phyloP scores from a whole-genome alignment of 2,113 vertebrate genomes.

The Xenopus tropicalis region DNA sequence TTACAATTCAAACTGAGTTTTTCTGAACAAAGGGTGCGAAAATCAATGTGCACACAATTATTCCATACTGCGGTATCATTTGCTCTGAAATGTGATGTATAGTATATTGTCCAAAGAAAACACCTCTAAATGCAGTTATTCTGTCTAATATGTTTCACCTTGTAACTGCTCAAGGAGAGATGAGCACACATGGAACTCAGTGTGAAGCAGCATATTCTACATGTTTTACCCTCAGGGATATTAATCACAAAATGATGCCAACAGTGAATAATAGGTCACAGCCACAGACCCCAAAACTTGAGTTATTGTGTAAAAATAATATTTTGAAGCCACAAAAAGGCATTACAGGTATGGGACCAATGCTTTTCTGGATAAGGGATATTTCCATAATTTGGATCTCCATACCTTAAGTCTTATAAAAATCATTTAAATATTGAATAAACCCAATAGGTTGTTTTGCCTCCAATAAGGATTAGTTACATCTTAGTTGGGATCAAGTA shows the following conservation, averaged over 20 bases:
- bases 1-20: too few relatives aligned
- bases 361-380: too few relatives aligned
- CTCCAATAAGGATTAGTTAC: too few relatives aligned
- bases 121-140: conserved; percentile 9
- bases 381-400: too few relatives aligned
- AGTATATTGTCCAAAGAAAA: conserved; percentile 3
- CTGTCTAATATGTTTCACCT: conserved; percentile 17
- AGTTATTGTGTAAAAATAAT: too few relatives aligned
- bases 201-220: not conserved
- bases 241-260: not conserved
- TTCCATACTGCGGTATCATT: conserved; percentile 5
- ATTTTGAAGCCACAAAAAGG: too few relatives aligned
- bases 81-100: not conserved
- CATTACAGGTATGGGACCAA: too few relatives aligned
- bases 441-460: too few relatives aligned
- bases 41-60: conserved; percentile 1
- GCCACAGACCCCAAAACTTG: not conserved
- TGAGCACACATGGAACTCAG: not conserved
- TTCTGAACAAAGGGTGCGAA: not conserved
- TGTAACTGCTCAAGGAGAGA: conserved; percentile 8
- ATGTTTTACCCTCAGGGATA: not conserved
- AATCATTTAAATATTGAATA: too few relatives aligned
- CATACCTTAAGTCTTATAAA: too few relatives aligned
- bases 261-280: not conserved
- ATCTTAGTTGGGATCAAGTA: too few relatives aligned